Percentiles rank a stretch among this genome's conserved stretches.
These are phyloP conservation scores for Alloscopus bannaensis DNA, from an alignment of 2,888 invertebrate species.

Conservation along the genomic window DNA sequence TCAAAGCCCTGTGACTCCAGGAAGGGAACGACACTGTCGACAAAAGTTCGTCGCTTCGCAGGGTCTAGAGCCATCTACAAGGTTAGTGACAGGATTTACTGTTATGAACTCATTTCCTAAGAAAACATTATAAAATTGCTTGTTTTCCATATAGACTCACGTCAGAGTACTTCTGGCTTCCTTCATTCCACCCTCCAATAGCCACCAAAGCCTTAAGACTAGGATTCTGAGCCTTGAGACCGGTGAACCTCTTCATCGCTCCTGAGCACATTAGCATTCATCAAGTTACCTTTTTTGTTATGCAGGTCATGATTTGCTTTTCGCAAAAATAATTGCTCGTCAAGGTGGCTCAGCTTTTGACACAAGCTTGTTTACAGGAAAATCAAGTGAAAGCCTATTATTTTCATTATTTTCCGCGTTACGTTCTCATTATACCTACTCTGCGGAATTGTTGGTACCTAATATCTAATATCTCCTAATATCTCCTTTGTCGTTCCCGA, in stretches of 20 bases:
- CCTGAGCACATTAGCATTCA: no score
- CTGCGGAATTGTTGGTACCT: no score
- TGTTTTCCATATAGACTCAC: constrained; percentile 74
- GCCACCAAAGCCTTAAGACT: constrained; percentile 75
- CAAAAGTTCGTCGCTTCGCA: constrained; percentile 77
- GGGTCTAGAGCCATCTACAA: constrained; percentile 76
- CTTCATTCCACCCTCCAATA: constrained; percentile 78
- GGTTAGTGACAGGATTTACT: no score
- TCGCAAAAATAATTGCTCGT: no score
- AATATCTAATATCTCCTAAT: no score
- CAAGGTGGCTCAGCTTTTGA: no score
- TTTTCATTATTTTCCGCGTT: not conserved
- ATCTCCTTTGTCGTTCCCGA: no score
- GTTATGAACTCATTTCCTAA: no score
- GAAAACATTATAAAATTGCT: not conserved
- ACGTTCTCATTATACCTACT: not conserved
- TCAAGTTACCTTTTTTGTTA: no score
- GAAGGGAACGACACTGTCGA: constrained; percentile 79
- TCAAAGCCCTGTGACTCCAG: constrained; percentile 80
- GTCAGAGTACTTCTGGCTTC: constrained; percentile 79
- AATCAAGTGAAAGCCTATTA: no score
- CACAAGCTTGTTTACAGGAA: no score
- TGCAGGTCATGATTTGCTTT: no score
- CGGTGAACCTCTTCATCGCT: constrained; percentile 75
- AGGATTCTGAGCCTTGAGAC: constrained; percentile 74